Conservation (phyloP, 2,888 invertebrate species). For the Hymenopus coronatus region DNA sequence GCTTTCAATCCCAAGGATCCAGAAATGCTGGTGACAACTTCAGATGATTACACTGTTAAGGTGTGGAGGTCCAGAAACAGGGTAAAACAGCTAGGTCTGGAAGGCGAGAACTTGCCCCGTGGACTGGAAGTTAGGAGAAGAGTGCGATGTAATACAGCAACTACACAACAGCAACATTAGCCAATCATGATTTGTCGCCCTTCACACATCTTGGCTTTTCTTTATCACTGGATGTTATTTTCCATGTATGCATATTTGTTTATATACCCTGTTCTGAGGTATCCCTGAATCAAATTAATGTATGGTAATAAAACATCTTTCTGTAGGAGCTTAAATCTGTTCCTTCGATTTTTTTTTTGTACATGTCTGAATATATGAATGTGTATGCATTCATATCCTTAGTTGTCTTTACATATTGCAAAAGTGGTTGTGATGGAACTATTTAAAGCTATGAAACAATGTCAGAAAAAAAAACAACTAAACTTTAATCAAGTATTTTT, state of each 20-base stretch:
- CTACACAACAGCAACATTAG: background rate
- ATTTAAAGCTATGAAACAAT: background rate
- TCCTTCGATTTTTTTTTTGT: too few species aligned
- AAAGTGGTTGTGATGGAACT: background rate
- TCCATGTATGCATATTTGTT: background rate
- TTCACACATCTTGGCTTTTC: background rate
- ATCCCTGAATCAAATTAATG: background rate
- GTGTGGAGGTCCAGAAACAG: conserved; percentile 54
- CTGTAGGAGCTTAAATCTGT: background rate
- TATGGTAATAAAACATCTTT: background rate
- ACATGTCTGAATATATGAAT: background rate
- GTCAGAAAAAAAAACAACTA: background rate
- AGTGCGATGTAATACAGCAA: background rate
- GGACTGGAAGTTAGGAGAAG: conserved; percentile 47
- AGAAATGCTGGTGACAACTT: conserved; percentile 78
- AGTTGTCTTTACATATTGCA: background rate
- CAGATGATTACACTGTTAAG: conserved; percentile 77
- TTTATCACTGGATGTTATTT: background rate
- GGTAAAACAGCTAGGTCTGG: conserved; percentile 48
- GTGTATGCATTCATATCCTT: background rate
- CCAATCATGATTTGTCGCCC: background rate
- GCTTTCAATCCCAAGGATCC: conserved; percentile 79
- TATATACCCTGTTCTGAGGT: background rate
- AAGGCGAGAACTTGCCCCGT: conserved; percentile 45
- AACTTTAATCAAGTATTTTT: background rate